Evolutionary conservation across 2,113 vertebrate species (phyloP).

Genomic region (Panurus biarmicus): DNA sequence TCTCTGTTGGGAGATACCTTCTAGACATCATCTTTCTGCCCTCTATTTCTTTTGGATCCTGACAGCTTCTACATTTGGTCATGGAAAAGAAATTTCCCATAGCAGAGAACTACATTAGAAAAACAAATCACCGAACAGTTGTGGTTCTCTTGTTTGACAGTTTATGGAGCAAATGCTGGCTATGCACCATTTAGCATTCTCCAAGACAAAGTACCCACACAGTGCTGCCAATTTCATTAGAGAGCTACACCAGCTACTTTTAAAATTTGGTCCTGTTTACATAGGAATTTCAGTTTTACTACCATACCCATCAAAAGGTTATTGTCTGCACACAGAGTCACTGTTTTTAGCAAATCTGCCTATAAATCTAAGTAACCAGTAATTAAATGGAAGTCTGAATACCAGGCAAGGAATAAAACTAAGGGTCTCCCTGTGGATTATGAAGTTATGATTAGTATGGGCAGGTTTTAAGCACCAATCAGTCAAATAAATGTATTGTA

Average conservation of each 20-base stretch:
- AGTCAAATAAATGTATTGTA: slow-evolving; percentile 1
- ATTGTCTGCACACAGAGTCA: slow-evolving; percentile 52
- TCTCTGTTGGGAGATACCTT: not conserved
- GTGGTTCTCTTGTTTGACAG: slow-evolving; percentile 49
- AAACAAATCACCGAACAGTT: slow-evolving; percentile 44
- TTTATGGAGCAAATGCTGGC: slow-evolving; percentile 60
- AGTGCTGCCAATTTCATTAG: slow-evolving; percentile 60
- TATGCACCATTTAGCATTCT: slow-evolving; percentile 52
- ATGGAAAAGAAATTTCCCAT: slow-evolving; percentile 54
- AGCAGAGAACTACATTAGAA: slow-evolving; percentile 36
- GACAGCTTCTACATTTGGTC: slow-evolving; percentile 44
- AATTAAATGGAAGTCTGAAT: slow-evolving; percentile 62
- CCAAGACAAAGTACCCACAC: slow-evolving; percentile 41
- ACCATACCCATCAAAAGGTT: slow-evolving; percentile 59
- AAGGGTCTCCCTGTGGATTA: slow-evolving; percentile 40
- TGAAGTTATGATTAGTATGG: slow-evolving; percentile 36
- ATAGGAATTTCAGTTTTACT: slow-evolving; percentile 55
- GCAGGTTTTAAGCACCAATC: slow-evolving; percentile 22
- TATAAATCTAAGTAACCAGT: slow-evolving; percentile 52
- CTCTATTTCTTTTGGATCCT: slow-evolving; percentile 44
- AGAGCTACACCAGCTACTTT: slow-evolving; percentile 50
- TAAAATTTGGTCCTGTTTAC: slow-evolving; percentile 57
- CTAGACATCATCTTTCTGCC: not conserved
- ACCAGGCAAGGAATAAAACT: slow-evolving; percentile 61
- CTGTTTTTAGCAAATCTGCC: slow-evolving; percentile 62